A percentile compares a stretch with the other conserved stretches of the same genome.
These are phyloP conservation scores for Clarias laeviceps DNA, from an alignment of 2,797 vertebrate genomes.

Conservation along the genomic window DNA sequence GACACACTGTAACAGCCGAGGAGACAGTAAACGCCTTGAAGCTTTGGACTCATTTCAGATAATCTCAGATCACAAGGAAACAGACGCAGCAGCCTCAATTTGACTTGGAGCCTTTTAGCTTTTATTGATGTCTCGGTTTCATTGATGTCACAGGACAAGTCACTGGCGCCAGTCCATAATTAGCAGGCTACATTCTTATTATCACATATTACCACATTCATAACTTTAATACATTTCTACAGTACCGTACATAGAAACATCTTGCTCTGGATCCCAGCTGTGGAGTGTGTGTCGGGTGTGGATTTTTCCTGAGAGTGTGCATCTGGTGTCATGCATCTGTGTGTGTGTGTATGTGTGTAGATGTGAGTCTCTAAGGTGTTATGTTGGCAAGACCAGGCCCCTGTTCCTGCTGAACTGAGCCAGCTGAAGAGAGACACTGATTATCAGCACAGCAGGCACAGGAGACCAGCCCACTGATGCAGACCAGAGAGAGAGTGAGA, in stretches of 20 bases:
- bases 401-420: slow-evolving; percentile 95
- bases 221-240: neutral
- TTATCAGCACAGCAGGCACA: slow-evolving; percentile 98
- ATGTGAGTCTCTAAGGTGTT: slow-evolving; percentile 37
- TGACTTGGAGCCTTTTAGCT: slow-evolving; percentile 23
- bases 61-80: slow-evolving; percentile 35
- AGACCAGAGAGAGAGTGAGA: slow-evolving; percentile 18
- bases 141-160: slow-evolving; percentile 17
- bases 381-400: slow-evolving; percentile 68
- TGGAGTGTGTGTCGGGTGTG: neutral
- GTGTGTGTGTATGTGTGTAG: neutral
- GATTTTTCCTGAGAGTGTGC: neutral
- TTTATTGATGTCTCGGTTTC: slow-evolving; percentile 17
- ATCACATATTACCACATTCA: neutral
- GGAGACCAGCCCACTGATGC: slow-evolving; percentile 80
- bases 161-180: slow-evolving; percentile 12
- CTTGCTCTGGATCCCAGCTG: neutral
- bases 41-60: slow-evolving; percentile 24
- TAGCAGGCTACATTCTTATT: neutral
- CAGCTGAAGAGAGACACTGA: slow-evolving; percentile 87
- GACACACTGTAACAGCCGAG: slow-evolving; percentile 8
- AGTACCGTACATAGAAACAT: neutral
- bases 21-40: neutral
- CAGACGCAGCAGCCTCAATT: slow-evolving; percentile 17
- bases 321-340: slow-evolving; percentile 16